phyloP scores from a whole-genome alignment of 1,140 invertebrate genomes.

The Saxidomus purpurata region DNA sequence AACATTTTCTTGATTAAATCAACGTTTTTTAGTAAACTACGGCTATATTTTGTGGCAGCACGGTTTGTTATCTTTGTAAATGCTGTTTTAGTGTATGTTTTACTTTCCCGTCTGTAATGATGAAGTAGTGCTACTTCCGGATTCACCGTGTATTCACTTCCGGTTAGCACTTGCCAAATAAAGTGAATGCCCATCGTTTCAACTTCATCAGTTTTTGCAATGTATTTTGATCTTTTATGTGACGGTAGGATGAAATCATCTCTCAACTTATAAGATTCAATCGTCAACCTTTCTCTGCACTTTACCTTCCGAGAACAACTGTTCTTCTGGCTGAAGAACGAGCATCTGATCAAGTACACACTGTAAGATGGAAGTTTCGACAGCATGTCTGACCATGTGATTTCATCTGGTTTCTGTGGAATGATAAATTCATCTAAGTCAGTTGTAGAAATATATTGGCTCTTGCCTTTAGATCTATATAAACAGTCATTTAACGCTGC shows the following conservation, averaged over 20 bases:
- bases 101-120: not conserved
- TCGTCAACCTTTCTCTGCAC: not conserved
- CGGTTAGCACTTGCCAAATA: not conserved
- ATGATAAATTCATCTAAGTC: slow-evolving; percentile 35
- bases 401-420: not conserved
- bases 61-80: not conserved
- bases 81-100: not conserved
- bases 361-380: not conserved
- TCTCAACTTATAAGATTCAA: not conserved
- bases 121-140: not conserved
- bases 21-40: not conserved
- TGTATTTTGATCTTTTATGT: slow-evolving; percentile 26
- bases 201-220: not conserved
- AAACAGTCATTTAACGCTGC: slow-evolving; percentile 25
- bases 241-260: not conserved
- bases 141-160: not conserved
- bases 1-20: too few relatives aligned
- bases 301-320: not conserved
- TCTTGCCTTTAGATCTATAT: slow-evolving; percentile 4
- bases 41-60: not conserved
- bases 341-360: not conserved
- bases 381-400: not conserved
- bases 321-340: not conserved
- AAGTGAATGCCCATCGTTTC: not conserved
- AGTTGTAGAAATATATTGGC: not conserved